Evolutionary conservation across 2,888 invertebrate species (phyloP), one percentile per base, ranked within the genome.

Genomic region (Germaria angustata): DNA sequence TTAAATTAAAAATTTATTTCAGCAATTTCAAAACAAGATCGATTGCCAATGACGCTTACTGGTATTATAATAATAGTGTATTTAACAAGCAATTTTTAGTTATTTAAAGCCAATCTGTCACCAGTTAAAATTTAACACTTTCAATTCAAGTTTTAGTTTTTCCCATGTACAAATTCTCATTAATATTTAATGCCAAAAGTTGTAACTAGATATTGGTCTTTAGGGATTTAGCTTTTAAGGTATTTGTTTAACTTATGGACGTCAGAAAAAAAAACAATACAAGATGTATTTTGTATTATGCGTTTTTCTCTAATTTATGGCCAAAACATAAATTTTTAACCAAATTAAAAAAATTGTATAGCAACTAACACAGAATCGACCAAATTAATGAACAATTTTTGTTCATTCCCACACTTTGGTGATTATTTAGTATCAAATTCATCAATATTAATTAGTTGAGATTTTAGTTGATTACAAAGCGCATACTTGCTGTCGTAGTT

Each of bases 341-440:
- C 80, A 76, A 76, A 81, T 59, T 17, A 36, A 32, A 11, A 28
- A 20, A 51, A 51, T 65, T 46, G 20, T 53, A 17, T 3, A 44
- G 3, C 53, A 44, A 75, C 24, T 13, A 22, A 68, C 22, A 59
- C 39, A 65, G 28, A 59, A 34, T 41, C n/a, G 32, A 49, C 57
- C 49, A 78, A 81, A 81, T 81, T 69, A 81, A 69, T 81, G 57
- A 51, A 55, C 55, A 72, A 78, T 63, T 65, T 73, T 49, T 73
- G 28, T 66, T 71, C 51, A 75, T 82, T 82, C 81, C 81, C 81
- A 82, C 81, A 82, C 78, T 82, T 59, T 61, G 11, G 53, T 34
- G 46, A 39, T 32, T 63, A 69, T 39, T 71, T 65, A 28, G 11
- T 46, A 63, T 69, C n/a, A 66, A 77, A 68, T 81, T 72, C 72